Evolutionary conservation across 2,888 invertebrate genomes (phyloP), one percentile per base, ranked within the genome.

Genomic region (Didymodactylos carnosus): DNA sequence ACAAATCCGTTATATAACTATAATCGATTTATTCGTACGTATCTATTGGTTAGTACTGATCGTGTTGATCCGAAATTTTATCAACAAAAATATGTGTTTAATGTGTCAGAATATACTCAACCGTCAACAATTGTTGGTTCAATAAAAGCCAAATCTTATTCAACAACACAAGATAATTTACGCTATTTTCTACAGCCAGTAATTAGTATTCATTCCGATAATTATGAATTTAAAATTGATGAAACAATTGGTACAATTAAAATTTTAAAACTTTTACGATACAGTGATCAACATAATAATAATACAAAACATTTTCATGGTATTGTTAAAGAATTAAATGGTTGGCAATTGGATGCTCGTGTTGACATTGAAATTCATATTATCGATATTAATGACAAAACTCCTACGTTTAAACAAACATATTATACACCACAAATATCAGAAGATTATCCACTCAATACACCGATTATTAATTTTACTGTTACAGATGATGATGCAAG

Each of bases 331-430:
- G 53, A 62, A 62, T 35, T 62, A 62, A 62, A 35, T 35, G 53
- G 53, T 62, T 62, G 53, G 53, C 53, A 62, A 62, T 8, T 62
- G 19, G 29, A 62, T 35, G 27, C 53, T 2, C 53, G 35, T 62
- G 53, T 62, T 62, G 53, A 62, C 16, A 62, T 62, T 62, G 53
- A 62, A 62, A 62, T 62, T 35, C 19, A 62, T 62, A 35, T 62
- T 13, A 93, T 93, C 80, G 95, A 95, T 87, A 94, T 94, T 87
- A 97, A 97, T 89, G 95, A 97, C 88, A 95, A 97, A 86, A 92
- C 94, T 78, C 95, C 95, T 78, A 94, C 92, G 86, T 97, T 97
- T 87, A 93, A 92, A 87, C 92, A 94, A 86, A 90, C 90, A 81
- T 87, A 93, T 80, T 94, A 94, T 86, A 92, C 92, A 86, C 94